Evolutionary conservation across 2,797 vertebrate genomes (phyloP).

Genomic region (Phaenicophaeus curvirostris): DNA sequence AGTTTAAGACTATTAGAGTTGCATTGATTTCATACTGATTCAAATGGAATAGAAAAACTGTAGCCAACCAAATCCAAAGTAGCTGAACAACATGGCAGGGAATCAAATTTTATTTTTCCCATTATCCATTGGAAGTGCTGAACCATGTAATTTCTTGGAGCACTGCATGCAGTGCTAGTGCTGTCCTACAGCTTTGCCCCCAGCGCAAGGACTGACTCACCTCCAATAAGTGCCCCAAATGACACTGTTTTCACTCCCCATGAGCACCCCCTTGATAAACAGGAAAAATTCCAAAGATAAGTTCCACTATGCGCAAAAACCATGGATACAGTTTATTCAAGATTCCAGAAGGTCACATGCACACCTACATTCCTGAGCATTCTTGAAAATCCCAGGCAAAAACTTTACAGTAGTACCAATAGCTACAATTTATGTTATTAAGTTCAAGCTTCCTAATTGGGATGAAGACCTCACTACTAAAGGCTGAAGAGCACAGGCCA

Average conservation of each 20-base stretch:
- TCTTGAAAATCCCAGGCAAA: not conserved
- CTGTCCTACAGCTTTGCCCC: not conserved
- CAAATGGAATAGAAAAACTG: not conserved
- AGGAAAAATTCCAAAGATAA: not conserved
- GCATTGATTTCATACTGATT: not conserved
- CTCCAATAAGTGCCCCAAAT: not conserved
- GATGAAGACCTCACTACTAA: not conserved
- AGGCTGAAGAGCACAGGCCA: not conserved
- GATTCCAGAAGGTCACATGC: not conserved
- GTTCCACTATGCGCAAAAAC: not conserved
- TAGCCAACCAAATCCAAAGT: not conserved
- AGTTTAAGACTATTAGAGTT: not conserved
- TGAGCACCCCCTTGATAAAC: not conserved
- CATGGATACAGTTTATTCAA: not conserved
- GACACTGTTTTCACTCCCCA: not conserved
- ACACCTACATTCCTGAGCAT: not conserved
- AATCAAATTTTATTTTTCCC: not conserved
- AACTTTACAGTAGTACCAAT: not conserved
- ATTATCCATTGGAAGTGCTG: not conserved
- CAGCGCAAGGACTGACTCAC: not conserved
- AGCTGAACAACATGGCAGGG: not conserved
- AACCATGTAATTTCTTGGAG: not conserved
- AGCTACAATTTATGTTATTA: not conserved
- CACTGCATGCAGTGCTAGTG: not conserved
- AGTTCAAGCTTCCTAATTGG: no score